Base-by-base conservation (phyloP, 2,113 vertebrate species). In the Pipa parva region DNA sequence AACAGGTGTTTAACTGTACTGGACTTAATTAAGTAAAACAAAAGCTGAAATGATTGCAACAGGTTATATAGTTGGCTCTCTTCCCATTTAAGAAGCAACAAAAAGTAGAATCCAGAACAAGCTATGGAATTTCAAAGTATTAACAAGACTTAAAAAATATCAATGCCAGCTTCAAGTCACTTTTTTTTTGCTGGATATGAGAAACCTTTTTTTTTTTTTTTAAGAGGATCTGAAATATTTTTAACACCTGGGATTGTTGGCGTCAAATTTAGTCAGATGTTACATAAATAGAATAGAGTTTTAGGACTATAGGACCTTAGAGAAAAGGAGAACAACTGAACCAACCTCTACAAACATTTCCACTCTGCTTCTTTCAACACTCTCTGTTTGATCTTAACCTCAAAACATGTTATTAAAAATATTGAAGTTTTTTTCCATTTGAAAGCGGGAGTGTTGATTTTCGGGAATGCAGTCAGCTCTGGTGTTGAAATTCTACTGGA, bases 341-440 rank as follows among this genome's bases (percentile, higher is more conserved):
- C 36, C 66, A 57, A 70, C 66, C 48, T 70, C 66, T 61, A 37
- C 59, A 70, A 70, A 70, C 66, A 70, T 70, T 70, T 70, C 66
- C 66, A 70, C 66, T 70, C 58, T 59, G 24, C 21, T 61, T 42
- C 58, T 70, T 70, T 70, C 66, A 70, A 61, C 57, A 70, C 66
- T 25, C 48, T 60, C 48, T 60, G 46, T 69, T 69, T 69, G 66
- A 70, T 70, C 66, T 70, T 70, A 70, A 70, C 58, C 66, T 51
- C 66, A 70, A 70, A 70, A 70, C 66, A 61, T 70, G 66, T 70
- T 70, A 70, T 70, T 70, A 70, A 70, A 68, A 61, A 70, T 61
- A 52, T 48, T 45, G 48, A 57, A 57, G 29, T 49, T 68, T 67
- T 67, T 67, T 58, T 61, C 39, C 59, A 48, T 28, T 48, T 61